These are phyloP conservation scores for Eriocheir sinensis DNA, from an alignment of 1,140 invertebrate genomes.

Conservation along the genomic window DNA sequence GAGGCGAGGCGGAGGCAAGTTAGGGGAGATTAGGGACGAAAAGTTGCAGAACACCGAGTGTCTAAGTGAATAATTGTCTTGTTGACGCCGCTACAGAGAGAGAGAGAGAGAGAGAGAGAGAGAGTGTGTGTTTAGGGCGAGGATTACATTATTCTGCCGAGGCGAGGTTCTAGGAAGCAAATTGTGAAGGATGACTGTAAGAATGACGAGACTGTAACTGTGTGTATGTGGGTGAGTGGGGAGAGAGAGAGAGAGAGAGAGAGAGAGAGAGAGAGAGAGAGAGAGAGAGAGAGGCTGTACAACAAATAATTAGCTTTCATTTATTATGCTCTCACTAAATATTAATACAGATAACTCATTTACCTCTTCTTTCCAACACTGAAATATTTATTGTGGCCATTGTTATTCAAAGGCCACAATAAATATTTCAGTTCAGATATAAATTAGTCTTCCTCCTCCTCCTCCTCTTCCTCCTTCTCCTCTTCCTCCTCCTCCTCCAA, in stretches of 20 bases:
- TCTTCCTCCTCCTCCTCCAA: background rate
- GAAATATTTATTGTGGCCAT: background rate
- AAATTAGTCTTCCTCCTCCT: background rate
- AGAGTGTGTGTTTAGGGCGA: background rate
- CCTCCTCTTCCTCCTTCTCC: background rate
- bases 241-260: background rate
- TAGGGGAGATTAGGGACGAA: background rate
- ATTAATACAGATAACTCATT: background rate
- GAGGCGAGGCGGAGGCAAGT: too few relatives aligned
- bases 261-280: background rate
- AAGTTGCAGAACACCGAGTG: background rate
- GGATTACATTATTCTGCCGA: too few relatives aligned
- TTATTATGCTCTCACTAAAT: constrained; percentile 17
- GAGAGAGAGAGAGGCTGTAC: background rate
- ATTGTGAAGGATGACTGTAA: background rate
- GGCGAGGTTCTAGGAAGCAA: background rate
- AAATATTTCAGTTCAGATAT: background rate
- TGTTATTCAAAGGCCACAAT: too few relatives aligned
- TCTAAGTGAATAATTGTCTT: constrained; percentile 1
- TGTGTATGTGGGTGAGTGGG: too few relatives aligned
- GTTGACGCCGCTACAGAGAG: background rate
- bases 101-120: too few relatives aligned
- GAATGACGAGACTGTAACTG: too few relatives aligned
- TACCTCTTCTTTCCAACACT: background rate
- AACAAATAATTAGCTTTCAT: background rate